Percentiles rank a stretch among this genome's conserved stretches.
Evolutionary conservation across 2,797 vertebrate genomes (phyloP).

Genomic region (Passerculus sandwichensis): DNA sequence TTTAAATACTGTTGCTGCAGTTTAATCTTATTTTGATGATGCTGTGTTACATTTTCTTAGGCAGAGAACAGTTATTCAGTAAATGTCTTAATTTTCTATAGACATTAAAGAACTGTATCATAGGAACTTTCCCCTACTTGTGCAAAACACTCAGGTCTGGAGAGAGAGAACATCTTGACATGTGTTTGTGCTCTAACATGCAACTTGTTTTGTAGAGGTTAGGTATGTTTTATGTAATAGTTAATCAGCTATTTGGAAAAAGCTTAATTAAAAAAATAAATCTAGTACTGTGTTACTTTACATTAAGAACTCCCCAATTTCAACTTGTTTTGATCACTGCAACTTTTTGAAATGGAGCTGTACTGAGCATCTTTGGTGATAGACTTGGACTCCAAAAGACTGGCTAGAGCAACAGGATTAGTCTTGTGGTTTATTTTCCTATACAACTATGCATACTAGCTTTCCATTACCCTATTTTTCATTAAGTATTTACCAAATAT

Average conservation of each 20-base stretch:
- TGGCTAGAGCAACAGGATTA: background rate
- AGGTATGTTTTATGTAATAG: background rate
- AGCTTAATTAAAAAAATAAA: background rate
- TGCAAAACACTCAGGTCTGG: background rate
- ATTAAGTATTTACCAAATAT: constrained; percentile 15
- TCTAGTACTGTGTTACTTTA: background rate
- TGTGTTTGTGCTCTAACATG: background rate
- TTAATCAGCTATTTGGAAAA: background rate
- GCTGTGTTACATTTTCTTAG: background rate
- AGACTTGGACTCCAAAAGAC: background rate
- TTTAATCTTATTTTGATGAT: background rate
- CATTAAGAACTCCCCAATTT: background rate
- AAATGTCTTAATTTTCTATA: background rate
- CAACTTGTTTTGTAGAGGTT: background rate
- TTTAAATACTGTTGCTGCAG: background rate
- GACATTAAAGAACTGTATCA: background rate
- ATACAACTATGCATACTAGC: background rate
- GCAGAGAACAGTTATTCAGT: background rate
- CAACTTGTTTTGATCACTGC: rapidly evolving
- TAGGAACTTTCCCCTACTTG: background rate
- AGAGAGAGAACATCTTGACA: background rate
- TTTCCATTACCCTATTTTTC: constrained; percentile 15
- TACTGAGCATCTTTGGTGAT: background rate
- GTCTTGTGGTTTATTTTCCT: background rate
- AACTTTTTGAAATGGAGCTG: background rate